Conservation (phyloP, 2,797 vertebrate genomes). For the Acanthurus lineatus region DNA sequence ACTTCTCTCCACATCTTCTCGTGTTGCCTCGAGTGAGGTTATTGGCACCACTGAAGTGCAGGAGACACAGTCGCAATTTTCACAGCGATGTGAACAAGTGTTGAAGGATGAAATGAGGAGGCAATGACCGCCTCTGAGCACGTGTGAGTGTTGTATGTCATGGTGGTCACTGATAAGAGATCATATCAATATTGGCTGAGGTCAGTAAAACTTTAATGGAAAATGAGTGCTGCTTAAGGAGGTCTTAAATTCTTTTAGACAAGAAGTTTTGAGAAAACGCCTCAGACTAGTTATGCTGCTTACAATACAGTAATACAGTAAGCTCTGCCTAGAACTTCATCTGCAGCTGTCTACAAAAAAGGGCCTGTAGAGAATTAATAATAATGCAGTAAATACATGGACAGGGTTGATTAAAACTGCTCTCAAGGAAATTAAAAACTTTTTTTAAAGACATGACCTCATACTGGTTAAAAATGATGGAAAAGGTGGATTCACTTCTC, state of each 20-base stretch:
- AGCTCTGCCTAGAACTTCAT: too few relatives aligned
- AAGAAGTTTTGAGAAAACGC: too few relatives aligned
- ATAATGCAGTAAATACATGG: neutral
- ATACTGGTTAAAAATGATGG: neutral
- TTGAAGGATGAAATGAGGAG: conserved; percentile 31
- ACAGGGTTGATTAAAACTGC: neutral
- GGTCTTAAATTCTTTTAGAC: conserved; percentile 16
- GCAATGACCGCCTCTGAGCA: conserved; percentile 28
- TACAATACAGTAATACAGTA: neutral
- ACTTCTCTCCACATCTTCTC: conserved; percentile 47
- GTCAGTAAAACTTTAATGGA: neutral
- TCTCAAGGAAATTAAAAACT: neutral
- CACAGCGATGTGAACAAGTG: conserved; percentile 39
- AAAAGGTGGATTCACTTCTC: conserved; percentile 11
- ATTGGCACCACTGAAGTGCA: conserved; percentile 50
- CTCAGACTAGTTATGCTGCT: conserved; percentile 6
- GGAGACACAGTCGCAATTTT: conserved; percentile 39
- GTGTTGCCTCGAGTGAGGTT: conserved; percentile 53
- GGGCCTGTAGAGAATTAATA: neutral
- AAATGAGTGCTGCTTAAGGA: neutral
- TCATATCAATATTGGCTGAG: conserved; percentile 17
- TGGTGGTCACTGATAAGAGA: conserved; percentile 30
- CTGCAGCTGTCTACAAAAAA: neutral
- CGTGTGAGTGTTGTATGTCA: conserved; percentile 37
- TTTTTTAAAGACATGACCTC: conserved; percentile 6